Evolutionary conservation across 1,140 invertebrate genomes (phyloP), one percentile per base, ranked within the genome.

Genomic region (Drosophila neocordata): DNA sequence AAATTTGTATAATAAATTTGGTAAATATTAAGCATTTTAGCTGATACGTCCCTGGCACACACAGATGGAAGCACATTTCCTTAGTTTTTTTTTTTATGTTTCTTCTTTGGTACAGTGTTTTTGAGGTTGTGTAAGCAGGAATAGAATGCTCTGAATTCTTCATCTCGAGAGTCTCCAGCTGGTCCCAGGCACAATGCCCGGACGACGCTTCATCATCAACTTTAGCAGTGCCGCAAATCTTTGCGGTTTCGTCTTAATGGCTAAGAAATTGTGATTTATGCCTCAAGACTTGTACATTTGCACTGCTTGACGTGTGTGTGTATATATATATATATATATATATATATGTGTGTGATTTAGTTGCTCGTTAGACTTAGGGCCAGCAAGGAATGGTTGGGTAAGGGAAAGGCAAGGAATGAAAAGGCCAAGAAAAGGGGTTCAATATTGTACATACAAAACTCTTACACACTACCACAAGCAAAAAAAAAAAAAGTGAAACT

Each of bases 251-350:
- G 79, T 88, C 84, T 88, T 88, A 88, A 88, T 88, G 83, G 83
- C 84, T 83, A 88, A 88, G 83, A 88, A 88, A 88, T 88, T 88
- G 83, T 88, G 83, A 88, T 88, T 88, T 88, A 88, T 88, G 83
- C 79, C 83, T 83, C 58, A 64, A 87, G 73, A 89, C 68, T 71
- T 88, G 71, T 82, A 75, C 72, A 71, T 69, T 65, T 77, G 57
- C 27, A 55, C 52, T 35, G 34, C 58, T 76, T 73, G 52, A 48
- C 48, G 44, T 65, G 44, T 51, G 34, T 44, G n/a, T 60, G 34
- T 55, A 9, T 63, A 18, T 70, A 37, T 69, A 8, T 65, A 9
- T 27, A 34, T 65, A 38, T 24, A 24, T 24, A 24, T 24, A 24
- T 4, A 24, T 24, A 24, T 24, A 24, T 72, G 58, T 63, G 44